phyloP scores from a whole-genome alignment of 2,797 vertebrate genomes.

The Pteropus rufus region DNA sequence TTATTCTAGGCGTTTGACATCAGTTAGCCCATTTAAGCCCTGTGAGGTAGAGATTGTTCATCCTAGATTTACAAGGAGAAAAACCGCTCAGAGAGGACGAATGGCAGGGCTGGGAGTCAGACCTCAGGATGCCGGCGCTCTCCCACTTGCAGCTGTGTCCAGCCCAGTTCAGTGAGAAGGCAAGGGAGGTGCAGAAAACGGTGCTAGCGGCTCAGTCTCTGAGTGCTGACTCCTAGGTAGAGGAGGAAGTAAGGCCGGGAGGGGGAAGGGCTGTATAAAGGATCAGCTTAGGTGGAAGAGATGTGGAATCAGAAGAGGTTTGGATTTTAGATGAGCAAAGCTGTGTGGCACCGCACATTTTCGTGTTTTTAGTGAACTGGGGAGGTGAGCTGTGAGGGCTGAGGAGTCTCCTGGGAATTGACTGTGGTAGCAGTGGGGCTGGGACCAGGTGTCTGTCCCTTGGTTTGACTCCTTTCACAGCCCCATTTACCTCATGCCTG shows the following conservation, averaged over 20 bases:
- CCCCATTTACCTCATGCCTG: background rate
- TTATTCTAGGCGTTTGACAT: background rate
- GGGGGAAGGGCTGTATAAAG: background rate
- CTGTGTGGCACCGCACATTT: background rate
- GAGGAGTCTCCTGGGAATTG: background rate
- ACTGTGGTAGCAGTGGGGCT: background rate
- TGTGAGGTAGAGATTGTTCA: background rate
- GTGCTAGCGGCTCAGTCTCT: background rate
- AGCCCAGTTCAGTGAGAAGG: background rate
- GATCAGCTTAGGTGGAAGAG: background rate
- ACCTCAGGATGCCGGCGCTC: background rate
- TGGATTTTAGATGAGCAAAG: background rate
- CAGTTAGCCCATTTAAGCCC: background rate
- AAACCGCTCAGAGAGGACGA: background rate
- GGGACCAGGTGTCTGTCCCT: background rate
- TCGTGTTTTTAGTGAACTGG: background rate
- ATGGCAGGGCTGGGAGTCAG: background rate
- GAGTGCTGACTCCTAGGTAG: background rate
- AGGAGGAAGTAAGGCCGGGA: background rate
- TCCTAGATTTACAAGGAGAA: conserved; percentile 18
- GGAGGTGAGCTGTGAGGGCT: background rate
- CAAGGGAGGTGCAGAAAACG: background rate
- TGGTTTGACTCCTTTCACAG: background rate
- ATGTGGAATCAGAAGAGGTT: background rate
- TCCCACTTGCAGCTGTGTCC: background rate